These are phyloP conservation scores for Rhea pennata DNA, from an alignment of 2,113 vertebrate genomes.

Conservation along the genomic window DNA sequence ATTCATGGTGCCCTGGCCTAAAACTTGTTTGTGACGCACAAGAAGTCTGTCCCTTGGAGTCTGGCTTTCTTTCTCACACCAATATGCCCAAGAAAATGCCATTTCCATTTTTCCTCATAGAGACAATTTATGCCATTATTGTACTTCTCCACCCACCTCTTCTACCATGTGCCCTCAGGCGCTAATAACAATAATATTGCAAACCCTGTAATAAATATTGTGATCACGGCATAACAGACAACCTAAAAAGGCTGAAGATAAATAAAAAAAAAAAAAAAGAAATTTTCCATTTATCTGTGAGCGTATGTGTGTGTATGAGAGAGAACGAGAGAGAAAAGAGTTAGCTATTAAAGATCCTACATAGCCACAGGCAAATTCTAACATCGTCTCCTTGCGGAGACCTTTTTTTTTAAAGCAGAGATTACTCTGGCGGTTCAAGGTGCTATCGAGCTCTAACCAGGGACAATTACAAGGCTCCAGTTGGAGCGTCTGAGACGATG, in stretches of 20 bases:
- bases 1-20: background rate
- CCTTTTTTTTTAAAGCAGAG: slow-evolving; percentile 72
- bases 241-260: slow-evolving; percentile 65
- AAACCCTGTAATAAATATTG: slow-evolving; percentile 71
- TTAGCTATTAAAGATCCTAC: slow-evolving; percentile 78
- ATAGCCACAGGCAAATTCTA: slow-evolving; percentile 83
- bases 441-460: slow-evolving; percentile 82
- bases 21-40: background rate
- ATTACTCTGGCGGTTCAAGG: slow-evolving; percentile 84
- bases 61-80: background rate
- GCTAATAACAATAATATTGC: slow-evolving; percentile 20
- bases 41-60: background rate
- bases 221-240: slow-evolving; percentile 69
- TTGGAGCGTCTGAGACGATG: slow-evolving; percentile 77
- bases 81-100: background rate
- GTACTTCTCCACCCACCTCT: background rate
- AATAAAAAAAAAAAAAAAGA: slow-evolving; percentile 62
- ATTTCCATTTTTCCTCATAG: background rate
- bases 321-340: slow-evolving; percentile 66
- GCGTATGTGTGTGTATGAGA: background rate
- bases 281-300: slow-evolving; percentile 74
- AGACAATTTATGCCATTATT: background rate
- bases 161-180: slow-evolving; percentile 56
- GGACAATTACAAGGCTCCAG: slow-evolving; percentile 84
- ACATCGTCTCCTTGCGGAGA: slow-evolving; percentile 73